Percentiles rank a stretch among this genome's conserved stretches.
These are phyloP conservation scores for Eremobia ochroleuca DNA, from an alignment of 2,888 invertebrate genomes.

Conservation along the genomic window DNA sequence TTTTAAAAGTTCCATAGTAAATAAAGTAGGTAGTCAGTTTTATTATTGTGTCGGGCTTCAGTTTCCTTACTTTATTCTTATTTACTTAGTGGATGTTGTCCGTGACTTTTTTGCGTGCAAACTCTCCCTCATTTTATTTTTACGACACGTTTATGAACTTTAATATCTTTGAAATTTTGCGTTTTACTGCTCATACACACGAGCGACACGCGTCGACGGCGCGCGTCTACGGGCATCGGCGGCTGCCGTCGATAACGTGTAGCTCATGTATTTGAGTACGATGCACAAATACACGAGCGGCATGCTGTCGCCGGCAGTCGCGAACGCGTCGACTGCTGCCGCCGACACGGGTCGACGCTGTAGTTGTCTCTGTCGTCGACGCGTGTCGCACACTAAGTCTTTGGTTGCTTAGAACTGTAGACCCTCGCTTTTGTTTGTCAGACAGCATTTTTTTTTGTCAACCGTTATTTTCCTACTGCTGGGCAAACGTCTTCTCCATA, in stretches of 20 bases:
- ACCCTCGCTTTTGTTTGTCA: not conserved
- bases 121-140: not conserved
- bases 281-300: too few relatives aligned
- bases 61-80: constrained; percentile 40
- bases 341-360: too few relatives aligned
- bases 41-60: constrained; percentile 20
- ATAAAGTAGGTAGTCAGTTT: constrained; percentile 47
- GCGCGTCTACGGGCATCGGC: too few relatives aligned
- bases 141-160: not conserved
- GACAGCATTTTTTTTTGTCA: not conserved
- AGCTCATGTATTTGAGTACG: too few relatives aligned
- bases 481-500: not conserved
- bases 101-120: not conserved
- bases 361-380: too few relatives aligned
- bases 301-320: too few relatives aligned
- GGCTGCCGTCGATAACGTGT: too few relatives aligned
- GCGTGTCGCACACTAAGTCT: too few relatives aligned
- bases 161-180: not conserved
- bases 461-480: not conserved
- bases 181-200: not conserved
- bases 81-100: constrained; percentile 32
- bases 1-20: constrained; percentile 50
- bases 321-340: too few relatives aligned
- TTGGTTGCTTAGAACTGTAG: not conserved
- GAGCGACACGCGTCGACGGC: too few relatives aligned